These are phyloP conservation scores for Acronicta aceris DNA, from an alignment of 2,888 invertebrate species.

Conservation along the genomic window DNA sequence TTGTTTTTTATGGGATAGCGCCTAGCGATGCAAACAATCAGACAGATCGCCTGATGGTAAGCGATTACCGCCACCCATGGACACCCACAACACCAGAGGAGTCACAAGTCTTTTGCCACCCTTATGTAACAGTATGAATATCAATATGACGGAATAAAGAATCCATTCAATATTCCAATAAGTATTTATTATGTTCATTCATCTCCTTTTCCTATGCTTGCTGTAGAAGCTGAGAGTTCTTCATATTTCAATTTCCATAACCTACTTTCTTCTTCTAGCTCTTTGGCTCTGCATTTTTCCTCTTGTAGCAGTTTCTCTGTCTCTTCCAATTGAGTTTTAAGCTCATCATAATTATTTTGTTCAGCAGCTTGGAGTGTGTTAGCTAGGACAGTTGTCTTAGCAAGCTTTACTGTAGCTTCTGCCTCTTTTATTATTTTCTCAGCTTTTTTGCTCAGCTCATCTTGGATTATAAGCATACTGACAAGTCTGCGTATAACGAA, in stretches of 20 bases:
- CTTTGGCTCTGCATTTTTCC: constrained; percentile 63
- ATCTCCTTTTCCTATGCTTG: constrained; percentile 60
- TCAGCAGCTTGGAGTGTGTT: constrained; percentile 64
- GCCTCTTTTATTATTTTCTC: constrained; percentile 92
- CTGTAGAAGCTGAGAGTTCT: constrained; percentile 47
- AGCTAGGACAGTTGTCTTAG: constrained; percentile 72
- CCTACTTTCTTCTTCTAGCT: constrained; percentile 68
- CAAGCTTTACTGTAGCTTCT: constrained; percentile 87
- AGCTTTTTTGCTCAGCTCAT: constrained; percentile 89
- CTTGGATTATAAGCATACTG: constrained; percentile 90
- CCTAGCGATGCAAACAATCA: no score
- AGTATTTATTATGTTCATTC: constrained; percentile 45
- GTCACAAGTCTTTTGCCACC: no score
- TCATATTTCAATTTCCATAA: constrained; percentile 75
- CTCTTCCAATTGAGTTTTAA: constrained; percentile 64
- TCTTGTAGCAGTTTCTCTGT: constrained; percentile 64
- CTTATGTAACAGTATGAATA: no score
- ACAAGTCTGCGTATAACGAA: constrained; percentile 91
- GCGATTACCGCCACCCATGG: no score
- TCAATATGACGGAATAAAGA: not conserved
- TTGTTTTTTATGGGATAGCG: no score
- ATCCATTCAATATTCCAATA: not conserved
- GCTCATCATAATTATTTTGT: constrained; percentile 56
- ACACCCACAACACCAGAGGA: no score
- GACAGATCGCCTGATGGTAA: no score